Conservation (phyloP, 2,888 invertebrate species). For the Tetranychus piercei region DNA sequence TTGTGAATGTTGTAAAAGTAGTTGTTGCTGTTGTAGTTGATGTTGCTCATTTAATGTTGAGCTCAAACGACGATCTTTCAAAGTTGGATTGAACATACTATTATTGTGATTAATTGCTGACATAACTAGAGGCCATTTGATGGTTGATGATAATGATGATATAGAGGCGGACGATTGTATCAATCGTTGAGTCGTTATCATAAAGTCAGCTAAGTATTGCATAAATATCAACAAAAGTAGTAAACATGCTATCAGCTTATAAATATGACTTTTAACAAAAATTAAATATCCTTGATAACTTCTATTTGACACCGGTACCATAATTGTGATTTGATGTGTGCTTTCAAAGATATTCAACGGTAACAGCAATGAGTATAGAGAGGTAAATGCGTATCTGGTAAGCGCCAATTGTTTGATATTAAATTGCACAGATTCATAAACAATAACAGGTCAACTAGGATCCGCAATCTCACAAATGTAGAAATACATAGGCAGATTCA, state of each 20-base stretch:
- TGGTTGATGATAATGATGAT: background rate
- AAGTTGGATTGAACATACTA: too few relatives aligned
- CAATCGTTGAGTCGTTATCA: background rate
- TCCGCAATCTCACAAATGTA: too few relatives aligned
- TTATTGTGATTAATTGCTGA: too few relatives aligned
- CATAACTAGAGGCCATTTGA: background rate
- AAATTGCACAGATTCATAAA: too few relatives aligned
- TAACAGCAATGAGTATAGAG: too few relatives aligned
- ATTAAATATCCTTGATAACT: background rate
- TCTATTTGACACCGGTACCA: background rate
- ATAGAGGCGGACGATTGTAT: background rate
- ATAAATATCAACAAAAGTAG: constrained; percentile 5
- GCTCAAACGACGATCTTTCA: background rate
- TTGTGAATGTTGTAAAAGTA: background rate
- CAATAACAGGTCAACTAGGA: too few relatives aligned
- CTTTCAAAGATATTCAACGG: background rate
- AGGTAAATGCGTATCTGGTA: too few relatives aligned
- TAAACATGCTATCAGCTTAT: background rate
- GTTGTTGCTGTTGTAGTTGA: background rate
- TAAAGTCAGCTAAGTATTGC: background rate
- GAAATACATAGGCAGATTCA: background rate
- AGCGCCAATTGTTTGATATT: too few relatives aligned
- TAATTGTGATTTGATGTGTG: background rate
- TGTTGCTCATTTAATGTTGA: background rate
- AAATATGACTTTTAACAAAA: constrained; percentile 4